Evolutionary conservation across 2,113 vertebrate species (phyloP).

Genomic region (Circaetus gallicus): DNA sequence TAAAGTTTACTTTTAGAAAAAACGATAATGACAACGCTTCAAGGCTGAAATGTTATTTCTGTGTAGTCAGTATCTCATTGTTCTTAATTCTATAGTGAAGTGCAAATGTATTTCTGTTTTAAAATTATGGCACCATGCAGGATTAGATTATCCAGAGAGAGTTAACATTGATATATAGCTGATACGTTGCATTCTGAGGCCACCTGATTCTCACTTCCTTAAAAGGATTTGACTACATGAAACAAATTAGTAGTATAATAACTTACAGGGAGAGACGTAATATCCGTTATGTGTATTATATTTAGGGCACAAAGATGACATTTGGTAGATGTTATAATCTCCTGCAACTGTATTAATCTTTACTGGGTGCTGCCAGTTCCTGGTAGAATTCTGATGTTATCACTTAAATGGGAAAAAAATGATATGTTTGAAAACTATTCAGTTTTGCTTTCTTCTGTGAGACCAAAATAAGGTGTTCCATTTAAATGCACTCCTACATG

Average conservation of each 20-base stretch:
- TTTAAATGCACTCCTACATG: constrained; percentile 7
- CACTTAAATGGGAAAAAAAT: background rate
- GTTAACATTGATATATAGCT: background rate
- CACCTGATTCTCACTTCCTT: background rate
- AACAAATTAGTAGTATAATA: background rate
- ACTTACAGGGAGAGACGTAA: background rate
- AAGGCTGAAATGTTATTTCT: background rate
- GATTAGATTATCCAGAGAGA: background rate
- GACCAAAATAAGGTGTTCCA: background rate
- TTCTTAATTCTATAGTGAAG: background rate
- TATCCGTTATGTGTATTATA: background rate
- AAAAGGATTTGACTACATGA: background rate
- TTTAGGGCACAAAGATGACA: background rate
- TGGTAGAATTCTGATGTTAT: background rate
- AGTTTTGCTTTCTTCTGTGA: background rate
- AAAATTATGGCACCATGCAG: background rate
- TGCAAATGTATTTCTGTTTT: background rate
- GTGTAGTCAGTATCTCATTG: background rate
- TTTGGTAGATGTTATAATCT: background rate
- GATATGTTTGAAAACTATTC: background rate
- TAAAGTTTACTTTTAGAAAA: background rate
- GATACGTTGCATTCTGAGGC: background rate
- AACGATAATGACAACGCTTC: background rate
- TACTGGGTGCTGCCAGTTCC: background rate
- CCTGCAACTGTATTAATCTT: background rate